phyloP scores from a whole-genome alignment of 2,797 vertebrate genomes.

The Sphenopsis melanotis region DNA sequence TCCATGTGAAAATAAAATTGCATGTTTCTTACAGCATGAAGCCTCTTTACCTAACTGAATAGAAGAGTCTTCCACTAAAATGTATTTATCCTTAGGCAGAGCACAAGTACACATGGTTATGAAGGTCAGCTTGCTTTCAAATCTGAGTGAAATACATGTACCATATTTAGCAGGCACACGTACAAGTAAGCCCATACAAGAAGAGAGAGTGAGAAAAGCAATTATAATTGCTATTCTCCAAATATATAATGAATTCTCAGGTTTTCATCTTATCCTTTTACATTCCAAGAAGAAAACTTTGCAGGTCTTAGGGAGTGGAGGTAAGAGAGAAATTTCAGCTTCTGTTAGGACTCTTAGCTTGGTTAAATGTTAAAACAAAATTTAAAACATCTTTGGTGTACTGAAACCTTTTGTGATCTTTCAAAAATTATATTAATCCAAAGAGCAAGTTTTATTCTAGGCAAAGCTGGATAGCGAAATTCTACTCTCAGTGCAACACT shows the following conservation, averaged over 20 bases:
- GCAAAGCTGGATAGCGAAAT: neutral
- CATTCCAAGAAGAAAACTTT: neutral
- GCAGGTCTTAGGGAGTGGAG: neutral
- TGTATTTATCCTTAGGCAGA: slow-evolving; percentile 8
- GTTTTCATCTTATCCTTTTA: slow-evolving; percentile 7
- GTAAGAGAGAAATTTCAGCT: neutral
- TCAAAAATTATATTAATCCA: neutral
- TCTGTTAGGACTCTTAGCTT: neutral
- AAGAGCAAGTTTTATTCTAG: neutral
- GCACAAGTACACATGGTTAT: neutral
- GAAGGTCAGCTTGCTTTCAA: slow-evolving; percentile 45
- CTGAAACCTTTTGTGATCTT: neutral
- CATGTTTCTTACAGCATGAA: neutral
- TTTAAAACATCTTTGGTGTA: neutral
- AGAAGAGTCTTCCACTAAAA: neutral
- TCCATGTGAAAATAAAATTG: neutral
- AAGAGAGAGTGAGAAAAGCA: slow-evolving; percentile 49
- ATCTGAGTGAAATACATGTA: slow-evolving; percentile 10
- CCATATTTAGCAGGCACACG: slow-evolving; percentile 16
- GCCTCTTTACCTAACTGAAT: neutral
- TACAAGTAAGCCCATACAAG: slow-evolving; percentile 21
- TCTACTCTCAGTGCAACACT: neutral
- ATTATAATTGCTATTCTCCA: slow-evolving; percentile 50
- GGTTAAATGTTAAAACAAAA: neutral
- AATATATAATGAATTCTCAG: slow-evolving; percentile 6